Conservation (phyloP, 2,888 invertebrate species). For the Nesidiocoris tenuis region DNA sequence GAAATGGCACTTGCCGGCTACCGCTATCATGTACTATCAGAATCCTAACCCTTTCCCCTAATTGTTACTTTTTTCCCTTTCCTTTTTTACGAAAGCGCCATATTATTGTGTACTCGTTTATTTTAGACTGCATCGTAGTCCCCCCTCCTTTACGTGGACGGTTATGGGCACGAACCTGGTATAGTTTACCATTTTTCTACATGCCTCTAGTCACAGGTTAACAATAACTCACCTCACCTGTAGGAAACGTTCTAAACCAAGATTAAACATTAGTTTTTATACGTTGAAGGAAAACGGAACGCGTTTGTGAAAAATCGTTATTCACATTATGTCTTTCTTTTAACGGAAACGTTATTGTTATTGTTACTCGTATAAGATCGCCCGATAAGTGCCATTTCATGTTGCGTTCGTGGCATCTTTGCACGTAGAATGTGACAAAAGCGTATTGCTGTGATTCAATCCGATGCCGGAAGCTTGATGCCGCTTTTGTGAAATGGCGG, state of each 20-base stretch:
- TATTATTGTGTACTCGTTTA: background rate
- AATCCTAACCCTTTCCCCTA: conserved; percentile 35
- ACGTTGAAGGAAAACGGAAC: background rate
- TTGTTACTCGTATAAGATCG: background rate
- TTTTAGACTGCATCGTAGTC: background rate
- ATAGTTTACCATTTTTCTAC: conserved; percentile 36
- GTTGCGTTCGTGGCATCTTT: background rate
- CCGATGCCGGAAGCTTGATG: background rate
- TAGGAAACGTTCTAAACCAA: background rate
- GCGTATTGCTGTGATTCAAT: background rate
- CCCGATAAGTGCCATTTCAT: background rate
- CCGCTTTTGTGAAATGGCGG: background rate
- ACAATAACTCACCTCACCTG: background rate
- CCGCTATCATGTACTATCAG: conserved; percentile 80
- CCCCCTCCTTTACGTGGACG: background rate
- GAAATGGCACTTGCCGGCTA: conserved; percentile 86
- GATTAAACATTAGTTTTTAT: background rate
- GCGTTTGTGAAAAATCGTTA: conserved; percentile 18
- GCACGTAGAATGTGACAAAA: background rate
- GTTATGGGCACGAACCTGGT: background rate
- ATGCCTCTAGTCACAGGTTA: conserved; percentile 38
- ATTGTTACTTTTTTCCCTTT: background rate
- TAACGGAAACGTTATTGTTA: too few relatives aligned
- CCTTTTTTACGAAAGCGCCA: background rate
- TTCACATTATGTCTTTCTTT: background rate